Evolutionary conservation across 2,797 vertebrate species (phyloP).

Genomic region (Typhlichthys subterraneus): DNA sequence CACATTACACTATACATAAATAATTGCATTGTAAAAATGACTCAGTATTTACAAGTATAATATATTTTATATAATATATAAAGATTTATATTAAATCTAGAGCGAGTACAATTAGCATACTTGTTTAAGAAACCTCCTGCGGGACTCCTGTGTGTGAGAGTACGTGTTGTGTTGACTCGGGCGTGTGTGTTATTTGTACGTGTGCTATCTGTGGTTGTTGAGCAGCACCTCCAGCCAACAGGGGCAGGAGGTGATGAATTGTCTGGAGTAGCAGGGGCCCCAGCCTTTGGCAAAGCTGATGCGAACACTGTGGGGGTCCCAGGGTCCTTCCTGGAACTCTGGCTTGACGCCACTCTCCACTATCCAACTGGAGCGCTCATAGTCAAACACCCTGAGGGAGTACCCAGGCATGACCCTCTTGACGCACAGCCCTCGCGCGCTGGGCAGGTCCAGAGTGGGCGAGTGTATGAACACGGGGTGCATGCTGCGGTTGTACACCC

Average conservation of each 20-base stretch:
- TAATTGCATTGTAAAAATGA: constrained; percentile 99
- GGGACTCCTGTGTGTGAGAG: constrained; percentile 18
- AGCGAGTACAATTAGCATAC: constrained; percentile 92
- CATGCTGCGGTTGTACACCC: constrained; percentile 96
- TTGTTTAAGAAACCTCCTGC: constrained; percentile 51
- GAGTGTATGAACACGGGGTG: constrained; percentile 99
- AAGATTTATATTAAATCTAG: constrained; percentile 97
- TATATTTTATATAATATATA: constrained; percentile 99
- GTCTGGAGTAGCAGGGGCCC: constrained; percentile 95
- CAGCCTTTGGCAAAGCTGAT: constrained; percentile 98
- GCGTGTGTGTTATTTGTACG: constrained; percentile 33
- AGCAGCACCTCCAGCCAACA: constrained; percentile 97
- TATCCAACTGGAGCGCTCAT: constrained; percentile 86
- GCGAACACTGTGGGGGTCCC: constrained; percentile 93
- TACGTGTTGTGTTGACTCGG: constrained; percentile 5
- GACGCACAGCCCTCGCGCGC: constrained; percentile 84
- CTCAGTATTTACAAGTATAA: constrained; percentile 99
- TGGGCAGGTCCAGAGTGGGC: constrained; percentile 90
- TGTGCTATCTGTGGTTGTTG: constrained; percentile 86
- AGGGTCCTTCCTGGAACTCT: constrained; percentile 87
- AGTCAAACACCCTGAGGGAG: constrained; percentile 96
- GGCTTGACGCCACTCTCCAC: constrained; percentile 81
- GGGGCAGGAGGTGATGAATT: constrained; percentile 97
- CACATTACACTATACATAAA: constrained; percentile 99
- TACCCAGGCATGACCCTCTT: constrained; percentile 94